These are phyloP conservation scores for Protomyctophum bolini DNA, from an alignment of 2,113 vertebrate genomes.

Conservation along the genomic window DNA sequence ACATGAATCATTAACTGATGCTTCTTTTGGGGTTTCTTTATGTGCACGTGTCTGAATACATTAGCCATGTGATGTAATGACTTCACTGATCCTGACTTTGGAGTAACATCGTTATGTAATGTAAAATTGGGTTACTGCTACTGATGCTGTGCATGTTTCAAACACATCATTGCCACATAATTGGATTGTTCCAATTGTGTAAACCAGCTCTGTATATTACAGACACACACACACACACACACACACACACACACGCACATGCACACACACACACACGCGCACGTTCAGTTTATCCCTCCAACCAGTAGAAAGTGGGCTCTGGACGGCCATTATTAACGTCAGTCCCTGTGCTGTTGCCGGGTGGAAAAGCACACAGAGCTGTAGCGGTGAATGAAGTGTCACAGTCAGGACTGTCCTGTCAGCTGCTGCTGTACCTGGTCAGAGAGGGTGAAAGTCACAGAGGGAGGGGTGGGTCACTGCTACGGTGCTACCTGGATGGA, in stretches of 20 bases:
- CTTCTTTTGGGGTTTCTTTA: too few relatives aligned
- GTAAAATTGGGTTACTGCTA: too few relatives aligned
- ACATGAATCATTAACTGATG: too few relatives aligned
- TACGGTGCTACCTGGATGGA: too few relatives aligned
- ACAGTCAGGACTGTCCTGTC: constrained; percentile 66
- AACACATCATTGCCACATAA: too few relatives aligned
- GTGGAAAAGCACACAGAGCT: constrained; percentile 70
- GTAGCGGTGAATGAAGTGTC: constrained; percentile 72
- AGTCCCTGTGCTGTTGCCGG: constrained; percentile 74
- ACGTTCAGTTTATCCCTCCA: constrained; percentile 49
- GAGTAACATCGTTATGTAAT: too few relatives aligned
- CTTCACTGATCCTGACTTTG: too few relatives aligned
- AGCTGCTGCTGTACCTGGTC: constrained; percentile 54
- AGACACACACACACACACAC: constrained; percentile 32
- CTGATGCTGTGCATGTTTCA: too few relatives aligned
- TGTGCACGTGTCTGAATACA: background rate
- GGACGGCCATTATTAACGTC: constrained; percentile 59
- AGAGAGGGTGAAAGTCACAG: background rate
- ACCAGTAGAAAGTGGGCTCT: constrained; percentile 71
- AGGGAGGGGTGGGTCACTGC: too few relatives aligned
- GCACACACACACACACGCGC: constrained; percentile 42
- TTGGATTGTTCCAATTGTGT: too few relatives aligned
- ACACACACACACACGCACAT: constrained; percentile 1
- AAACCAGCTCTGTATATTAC: too few relatives aligned
- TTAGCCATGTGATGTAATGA: too few relatives aligned